Conservation (phyloP, 2,113 vertebrate species). For the Stomatorhinus ivindoensis region DNA sequence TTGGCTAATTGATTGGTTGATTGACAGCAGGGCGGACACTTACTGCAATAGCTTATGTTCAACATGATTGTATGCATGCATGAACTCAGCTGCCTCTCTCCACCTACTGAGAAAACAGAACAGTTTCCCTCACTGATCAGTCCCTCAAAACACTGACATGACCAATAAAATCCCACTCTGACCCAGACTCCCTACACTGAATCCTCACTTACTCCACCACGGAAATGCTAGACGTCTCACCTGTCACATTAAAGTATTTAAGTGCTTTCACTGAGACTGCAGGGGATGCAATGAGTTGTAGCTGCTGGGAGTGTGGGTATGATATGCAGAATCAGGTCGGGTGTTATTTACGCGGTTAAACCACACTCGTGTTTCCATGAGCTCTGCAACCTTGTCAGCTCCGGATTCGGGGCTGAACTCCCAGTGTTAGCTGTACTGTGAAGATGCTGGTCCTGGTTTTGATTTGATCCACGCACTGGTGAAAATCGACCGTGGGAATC, state of each 20-base stretch:
- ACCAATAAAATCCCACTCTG: neutral
- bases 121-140: neutral
- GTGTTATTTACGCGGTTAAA: neutral
- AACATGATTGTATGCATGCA: neutral
- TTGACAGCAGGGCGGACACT: neutral
- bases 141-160: neutral
- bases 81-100: neutral
- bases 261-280: neutral
- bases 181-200: neutral
- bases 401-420: neutral
- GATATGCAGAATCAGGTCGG: neutral
- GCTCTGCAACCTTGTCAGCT: neutral
- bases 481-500: neutral
- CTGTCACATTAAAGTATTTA: neutral
- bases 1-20: neutral
- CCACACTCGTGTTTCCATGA: neutral
- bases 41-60: neutral
- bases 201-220: neutral
- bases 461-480: neutral
- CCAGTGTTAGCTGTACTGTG: neutral
- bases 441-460: neutral
- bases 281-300: neutral
- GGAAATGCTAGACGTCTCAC: neutral
- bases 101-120: neutral
- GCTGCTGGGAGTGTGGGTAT: neutral